These are phyloP conservation scores for Invenusta paracnida DNA, from an alignment of 2,888 invertebrate species.

Conservation along the genomic window DNA sequence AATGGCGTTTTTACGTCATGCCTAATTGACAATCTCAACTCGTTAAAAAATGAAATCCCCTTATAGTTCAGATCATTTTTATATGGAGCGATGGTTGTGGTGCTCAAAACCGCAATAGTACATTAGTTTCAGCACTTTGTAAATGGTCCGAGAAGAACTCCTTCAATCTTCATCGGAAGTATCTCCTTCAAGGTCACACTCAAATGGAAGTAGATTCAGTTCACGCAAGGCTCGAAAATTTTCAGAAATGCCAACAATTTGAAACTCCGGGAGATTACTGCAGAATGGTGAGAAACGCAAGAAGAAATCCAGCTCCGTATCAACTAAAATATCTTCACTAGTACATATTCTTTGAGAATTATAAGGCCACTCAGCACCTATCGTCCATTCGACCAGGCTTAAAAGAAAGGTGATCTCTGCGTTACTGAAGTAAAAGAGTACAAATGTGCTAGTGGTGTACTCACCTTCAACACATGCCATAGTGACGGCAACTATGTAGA, in stretches of 20 bases:
- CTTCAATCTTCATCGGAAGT: background rate
- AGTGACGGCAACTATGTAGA: background rate
- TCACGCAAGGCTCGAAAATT: background rate
- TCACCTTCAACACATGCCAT: background rate
- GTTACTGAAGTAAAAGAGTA: conserved; percentile 6
- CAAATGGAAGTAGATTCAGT: conserved; percentile 30
- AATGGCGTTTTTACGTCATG: conserved; percentile 26
- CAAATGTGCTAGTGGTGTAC: conserved; percentile 21
- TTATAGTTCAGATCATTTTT: background rate
- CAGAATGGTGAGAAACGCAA: background rate
- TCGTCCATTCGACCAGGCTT: conserved; percentile 32
- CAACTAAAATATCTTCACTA: conserved; percentile 24
- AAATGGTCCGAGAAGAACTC: background rate
- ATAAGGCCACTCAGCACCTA: conserved; percentile 20
- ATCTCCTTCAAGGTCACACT: background rate
- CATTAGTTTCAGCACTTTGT: background rate
- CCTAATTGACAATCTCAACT: background rate
- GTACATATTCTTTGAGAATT: conserved; percentile 14
- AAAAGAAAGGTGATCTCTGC: conserved; percentile 22
- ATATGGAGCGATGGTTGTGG: conserved; percentile 26
- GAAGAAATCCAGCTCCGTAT: conserved; percentile 27
- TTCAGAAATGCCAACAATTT: background rate
- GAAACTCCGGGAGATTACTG: conserved; percentile 9
- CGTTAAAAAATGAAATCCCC: no score
- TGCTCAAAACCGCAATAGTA: conserved; percentile 10